Conservation (phyloP, 2,113 vertebrate species). For the Sinocyclocheilus grahami region DNA sequence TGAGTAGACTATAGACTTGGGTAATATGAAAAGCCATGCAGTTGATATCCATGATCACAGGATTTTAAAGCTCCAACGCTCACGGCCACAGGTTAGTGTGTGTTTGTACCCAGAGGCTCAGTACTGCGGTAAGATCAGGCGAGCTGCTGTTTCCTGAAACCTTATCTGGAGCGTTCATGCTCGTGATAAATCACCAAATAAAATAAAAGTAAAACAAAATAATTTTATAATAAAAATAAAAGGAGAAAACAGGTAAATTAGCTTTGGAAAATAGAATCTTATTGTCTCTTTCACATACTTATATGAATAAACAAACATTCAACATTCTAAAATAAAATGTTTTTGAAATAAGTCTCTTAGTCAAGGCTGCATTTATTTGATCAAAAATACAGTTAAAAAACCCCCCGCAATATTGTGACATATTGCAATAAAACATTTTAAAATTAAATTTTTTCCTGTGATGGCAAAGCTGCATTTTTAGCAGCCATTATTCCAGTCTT, state of each 20-base stretch:
- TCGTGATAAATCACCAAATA: slow-evolving; percentile 3
- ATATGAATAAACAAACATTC: no score
- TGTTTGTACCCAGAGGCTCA: slow-evolving; percentile 9
- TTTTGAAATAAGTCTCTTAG: no score
- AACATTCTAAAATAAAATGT: no score
- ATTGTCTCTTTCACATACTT: no score
- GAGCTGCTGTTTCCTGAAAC: slow-evolving; percentile 22
- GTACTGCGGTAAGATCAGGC: not conserved
- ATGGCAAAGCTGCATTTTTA: no score
- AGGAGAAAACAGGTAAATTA: not conserved
- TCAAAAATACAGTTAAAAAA: no score
- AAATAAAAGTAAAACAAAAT: no score
- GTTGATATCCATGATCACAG: slow-evolving; percentile 30
- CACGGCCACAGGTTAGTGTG: slow-evolving; percentile 10
- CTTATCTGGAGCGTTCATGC: slow-evolving; percentile 10
- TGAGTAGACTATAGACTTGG: not conserved
- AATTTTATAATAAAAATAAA: not conserved
- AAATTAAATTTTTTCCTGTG: no score
- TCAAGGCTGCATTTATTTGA: no score
- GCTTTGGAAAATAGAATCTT: not conserved
- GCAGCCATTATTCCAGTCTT: no score
- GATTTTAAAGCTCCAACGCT: not conserved
- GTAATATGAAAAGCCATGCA: slow-evolving; percentile 6
- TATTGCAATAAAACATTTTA: no score
- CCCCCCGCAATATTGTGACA: no score